Percentiles rank a stretch among this genome's conserved stretches.
phyloP scores from a whole-genome alignment of 1,140 invertebrate genomes.

The Acromyrmex heyeri region DNA sequence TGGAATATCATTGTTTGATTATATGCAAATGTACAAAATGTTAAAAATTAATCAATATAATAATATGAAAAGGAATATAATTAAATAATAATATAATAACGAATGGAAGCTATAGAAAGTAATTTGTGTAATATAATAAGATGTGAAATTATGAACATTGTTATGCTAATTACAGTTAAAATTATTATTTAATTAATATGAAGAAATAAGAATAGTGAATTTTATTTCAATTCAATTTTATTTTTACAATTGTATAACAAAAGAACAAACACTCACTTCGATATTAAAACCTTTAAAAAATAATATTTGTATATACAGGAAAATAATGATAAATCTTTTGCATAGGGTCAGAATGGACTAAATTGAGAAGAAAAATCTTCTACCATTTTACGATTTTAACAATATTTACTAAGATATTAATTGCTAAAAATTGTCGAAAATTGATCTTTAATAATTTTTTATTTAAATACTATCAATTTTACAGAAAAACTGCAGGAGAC shows the following conservation, averaged over 20 bases:
- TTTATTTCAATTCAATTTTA: neutral
- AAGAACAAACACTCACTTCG: neutral
- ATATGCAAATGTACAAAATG: too few relatives aligned
- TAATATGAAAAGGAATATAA: neutral
- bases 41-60: too few relatives aligned
- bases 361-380: too few relatives aligned
- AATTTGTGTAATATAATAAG: neutral
- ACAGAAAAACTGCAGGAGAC: too few relatives aligned
- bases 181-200: neutral
- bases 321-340: too few relatives aligned
- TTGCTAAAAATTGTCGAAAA: too few relatives aligned
- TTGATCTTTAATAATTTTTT: too few relatives aligned
- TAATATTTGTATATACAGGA: too few relatives aligned
- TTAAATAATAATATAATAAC: neutral
- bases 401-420: too few relatives aligned
- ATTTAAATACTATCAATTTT: too few relatives aligned
- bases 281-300: neutral
- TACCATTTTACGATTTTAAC: too few relatives aligned
- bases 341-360: too few relatives aligned
- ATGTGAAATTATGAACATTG: neutral
- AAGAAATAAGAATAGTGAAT: neutral
- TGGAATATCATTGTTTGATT: constrained; percentile 32
- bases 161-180: neutral
- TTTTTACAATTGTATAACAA: neutral
- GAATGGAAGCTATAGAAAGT: neutral